Evolutionary conservation across 1,140 invertebrate genomes (phyloP).

Genomic region (Xylocopa sonorina): DNA sequence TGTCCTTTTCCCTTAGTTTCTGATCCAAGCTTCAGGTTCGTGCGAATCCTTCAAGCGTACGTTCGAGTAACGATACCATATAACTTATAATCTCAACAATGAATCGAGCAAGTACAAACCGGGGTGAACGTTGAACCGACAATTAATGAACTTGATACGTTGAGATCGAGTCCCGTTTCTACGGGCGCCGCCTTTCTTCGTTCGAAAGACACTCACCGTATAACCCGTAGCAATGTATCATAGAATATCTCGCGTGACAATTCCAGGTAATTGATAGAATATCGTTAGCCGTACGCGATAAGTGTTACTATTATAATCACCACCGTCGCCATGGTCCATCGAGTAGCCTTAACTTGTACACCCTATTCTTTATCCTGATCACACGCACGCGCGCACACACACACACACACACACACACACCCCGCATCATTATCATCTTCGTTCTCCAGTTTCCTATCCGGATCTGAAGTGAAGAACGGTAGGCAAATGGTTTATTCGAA

Average conservation of each 20-base stretch:
- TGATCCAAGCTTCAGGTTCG: neutral
- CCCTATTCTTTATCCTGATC: neutral
- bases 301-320: constrained; percentile 33
- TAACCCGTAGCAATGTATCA: constrained; percentile 58
- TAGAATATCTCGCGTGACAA: constrained; percentile 54
- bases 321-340: neutral
- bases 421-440: too few relatives aligned
- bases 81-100: constrained; percentile 19
- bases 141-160: constrained; percentile 4
- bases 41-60: too few relatives aligned
- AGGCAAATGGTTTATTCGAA: constrained; percentile 31
- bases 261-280: constrained; percentile 45
- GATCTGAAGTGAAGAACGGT: neutral
- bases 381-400: neutral
- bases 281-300: constrained; percentile 48
- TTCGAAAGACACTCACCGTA: constrained; percentile 31
- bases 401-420: neutral
- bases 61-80: constrained; percentile 8
- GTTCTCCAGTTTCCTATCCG: too few relatives aligned
- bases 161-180: constrained; percentile 13
- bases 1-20: too few relatives aligned
- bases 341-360: too few relatives aligned
- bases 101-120: constrained; percentile 47
- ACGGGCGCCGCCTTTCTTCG: too few relatives aligned
- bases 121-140: constrained; percentile 37